Conservation (phyloP, 1,140 invertebrate genomes). For the Chelonus insularis region DNA sequence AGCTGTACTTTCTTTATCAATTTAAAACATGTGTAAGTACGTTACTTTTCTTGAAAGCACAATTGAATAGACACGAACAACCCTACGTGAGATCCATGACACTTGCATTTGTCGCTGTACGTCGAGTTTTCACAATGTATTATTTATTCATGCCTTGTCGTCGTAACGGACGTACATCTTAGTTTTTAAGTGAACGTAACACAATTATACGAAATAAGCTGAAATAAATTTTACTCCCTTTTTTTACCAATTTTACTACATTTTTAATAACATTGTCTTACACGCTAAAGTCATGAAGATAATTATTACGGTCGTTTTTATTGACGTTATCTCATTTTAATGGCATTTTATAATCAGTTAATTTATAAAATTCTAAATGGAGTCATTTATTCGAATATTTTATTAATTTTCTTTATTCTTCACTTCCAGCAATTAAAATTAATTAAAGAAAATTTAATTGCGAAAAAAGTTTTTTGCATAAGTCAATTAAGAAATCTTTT, state of each 20-base stretch:
- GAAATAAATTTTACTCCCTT: too few species aligned
- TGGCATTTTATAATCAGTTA: too few species aligned
- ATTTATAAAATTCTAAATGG: too few species aligned
- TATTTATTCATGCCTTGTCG: constrained; percentile 24
- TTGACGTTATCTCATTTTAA: too few species aligned
- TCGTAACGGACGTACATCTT: constrained; percentile 13
- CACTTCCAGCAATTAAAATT: too few species aligned
- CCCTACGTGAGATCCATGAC: constrained; percentile 21
- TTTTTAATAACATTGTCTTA: background rate
- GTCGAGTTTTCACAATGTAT: constrained; percentile 9
- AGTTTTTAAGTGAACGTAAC: background rate
- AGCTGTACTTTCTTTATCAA: background rate
- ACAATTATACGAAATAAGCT: background rate
- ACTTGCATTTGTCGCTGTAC: constrained; percentile 14
- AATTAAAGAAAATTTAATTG: too few species aligned
- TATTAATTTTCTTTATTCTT: too few species aligned
- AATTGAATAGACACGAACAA: background rate
- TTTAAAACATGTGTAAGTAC: background rate
- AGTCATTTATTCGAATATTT: too few species aligned
- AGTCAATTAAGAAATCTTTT: too few species aligned
- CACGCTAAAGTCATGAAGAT: too few species aligned
- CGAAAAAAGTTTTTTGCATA: too few species aligned
- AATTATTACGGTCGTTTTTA: too few species aligned
- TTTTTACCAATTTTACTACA: background rate
- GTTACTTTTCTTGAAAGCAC: background rate